Evolutionary conservation across 2,888 invertebrate species (phyloP).

Genomic region (Ceraclea dissimilis): DNA sequence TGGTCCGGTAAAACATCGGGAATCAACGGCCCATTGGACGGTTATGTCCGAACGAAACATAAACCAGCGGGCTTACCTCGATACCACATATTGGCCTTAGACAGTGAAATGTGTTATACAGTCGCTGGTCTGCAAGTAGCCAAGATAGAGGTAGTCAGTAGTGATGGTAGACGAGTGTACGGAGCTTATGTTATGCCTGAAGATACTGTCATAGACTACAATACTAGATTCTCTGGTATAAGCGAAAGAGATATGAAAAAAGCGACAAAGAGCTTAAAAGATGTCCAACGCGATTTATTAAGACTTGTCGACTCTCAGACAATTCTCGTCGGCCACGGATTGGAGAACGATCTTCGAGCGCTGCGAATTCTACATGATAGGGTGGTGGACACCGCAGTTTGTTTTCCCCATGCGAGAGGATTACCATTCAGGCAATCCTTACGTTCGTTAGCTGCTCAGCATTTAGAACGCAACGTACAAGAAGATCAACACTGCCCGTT

Average conservation of each 20-base stretch:
- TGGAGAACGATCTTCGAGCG: conserved; percentile 89
- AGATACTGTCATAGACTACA: conserved; percentile 81
- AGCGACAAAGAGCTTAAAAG: conserved; percentile 60
- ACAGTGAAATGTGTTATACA: conserved; percentile 97
- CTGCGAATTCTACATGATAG: conserved; percentile 75
- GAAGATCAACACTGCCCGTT: conserved; percentile 78
- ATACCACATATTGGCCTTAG: conserved; percentile 65
- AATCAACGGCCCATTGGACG: conserved; percentile 64
- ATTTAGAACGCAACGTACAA: conserved; percentile 79
- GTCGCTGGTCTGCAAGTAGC: conserved; percentile 78
- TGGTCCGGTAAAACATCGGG: conserved; percentile 68
- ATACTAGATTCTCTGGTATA: conserved; percentile 93
- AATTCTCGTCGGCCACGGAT: conserved; percentile 88
- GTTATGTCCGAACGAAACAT: conserved; percentile 55
- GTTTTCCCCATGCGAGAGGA: conserved; percentile 81
- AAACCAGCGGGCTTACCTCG: conserved; percentile 43
- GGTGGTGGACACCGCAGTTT: conserved; percentile 83
- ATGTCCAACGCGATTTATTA: conserved; percentile 82
- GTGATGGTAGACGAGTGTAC: conserved; percentile 69
- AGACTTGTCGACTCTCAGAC: conserved; percentile 73
- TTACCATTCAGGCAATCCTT: conserved; percentile 78
- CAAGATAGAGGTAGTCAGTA: conserved; percentile 75
- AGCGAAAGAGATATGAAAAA: conserved; percentile 50
- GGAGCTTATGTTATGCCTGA: conserved; percentile 80
- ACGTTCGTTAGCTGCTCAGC: conserved; percentile 63